Conservation (phyloP, 1,140 invertebrate species). For the Neotoxoptera formosana region DNA sequence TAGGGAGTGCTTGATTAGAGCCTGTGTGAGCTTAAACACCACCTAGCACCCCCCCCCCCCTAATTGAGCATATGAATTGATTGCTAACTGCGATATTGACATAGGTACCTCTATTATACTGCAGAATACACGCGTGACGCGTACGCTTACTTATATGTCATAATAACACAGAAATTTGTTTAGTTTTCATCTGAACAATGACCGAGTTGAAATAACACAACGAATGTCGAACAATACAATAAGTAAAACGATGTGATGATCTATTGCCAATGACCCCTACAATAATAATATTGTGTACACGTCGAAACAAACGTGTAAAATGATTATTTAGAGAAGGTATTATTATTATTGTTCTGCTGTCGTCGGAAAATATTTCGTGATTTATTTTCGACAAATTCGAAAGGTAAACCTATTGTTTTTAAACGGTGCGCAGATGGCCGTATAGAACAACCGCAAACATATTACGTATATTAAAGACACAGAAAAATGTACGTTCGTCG, state of each 20-base stretch:
- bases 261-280: not conserved
- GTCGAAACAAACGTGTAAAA: not conserved
- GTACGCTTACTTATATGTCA: too few relatives aligned
- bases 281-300: too few relatives aligned
- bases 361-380: not conserved
- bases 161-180: not conserved
- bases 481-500: not conserved
- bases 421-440: not conserved
- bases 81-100: not conserved
- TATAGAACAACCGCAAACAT: not conserved
- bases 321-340: not conserved
- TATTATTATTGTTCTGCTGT: not conserved
- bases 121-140: too few relatives aligned
- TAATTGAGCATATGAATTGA: too few relatives aligned
- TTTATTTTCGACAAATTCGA: not conserved
- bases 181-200: not conserved
- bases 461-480: not conserved
- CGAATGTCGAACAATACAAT: not conserved
- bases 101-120: not conserved
- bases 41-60: too few relatives aligned
- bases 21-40: too few relatives aligned
- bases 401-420: not conserved
- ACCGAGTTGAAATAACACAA: not conserved
- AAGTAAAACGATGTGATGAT: not conserved
- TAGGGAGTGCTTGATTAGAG: too few relatives aligned